phyloP scores from a whole-genome alignment of 2,888 invertebrate genomes.

The Tetragnatha montana region DNA sequence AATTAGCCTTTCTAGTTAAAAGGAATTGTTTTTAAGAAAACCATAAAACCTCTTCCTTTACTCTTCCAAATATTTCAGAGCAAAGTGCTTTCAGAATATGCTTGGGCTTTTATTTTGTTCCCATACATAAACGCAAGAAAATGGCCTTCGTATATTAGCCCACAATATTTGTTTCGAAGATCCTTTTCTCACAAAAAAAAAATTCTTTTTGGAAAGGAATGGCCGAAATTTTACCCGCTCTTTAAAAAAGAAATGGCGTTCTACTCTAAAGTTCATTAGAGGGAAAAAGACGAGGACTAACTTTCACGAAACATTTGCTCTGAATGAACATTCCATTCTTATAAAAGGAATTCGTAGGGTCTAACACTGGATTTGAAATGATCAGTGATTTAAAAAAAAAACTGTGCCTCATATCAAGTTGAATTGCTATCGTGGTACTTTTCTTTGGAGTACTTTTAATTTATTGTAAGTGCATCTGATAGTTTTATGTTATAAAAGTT shows the following conservation, averaged over 20 bases:
- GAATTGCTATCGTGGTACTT: neutral
- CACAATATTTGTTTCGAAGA: neutral
- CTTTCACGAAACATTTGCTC: neutral
- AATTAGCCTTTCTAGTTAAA: neutral
- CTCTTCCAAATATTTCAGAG: neutral
- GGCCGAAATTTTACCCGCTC: neutral
- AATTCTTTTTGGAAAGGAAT: neutral
- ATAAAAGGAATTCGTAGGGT: neutral
- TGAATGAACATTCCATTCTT: neutral
- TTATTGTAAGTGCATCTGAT: too few relatives aligned
- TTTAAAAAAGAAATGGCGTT: neutral
- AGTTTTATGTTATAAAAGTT: too few relatives aligned
- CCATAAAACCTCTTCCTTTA: neutral
- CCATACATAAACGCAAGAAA: neutral
- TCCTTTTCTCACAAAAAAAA: neutral
- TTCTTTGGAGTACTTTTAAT: too few relatives aligned
- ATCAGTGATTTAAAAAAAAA: neutral
- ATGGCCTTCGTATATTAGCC: slow-evolving; percentile 1
- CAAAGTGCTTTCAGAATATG: neutral
- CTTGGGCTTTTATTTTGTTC: neutral
- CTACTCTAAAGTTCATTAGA: neutral
- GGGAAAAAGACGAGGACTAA: neutral
- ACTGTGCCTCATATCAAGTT: neutral
- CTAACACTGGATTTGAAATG: neutral
- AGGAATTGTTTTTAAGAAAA: neutral